Percentiles rank a stretch among this genome's conserved stretches.
Conservation (phyloP, 2,888 invertebrate genomes). For the Cephus rjabovi region DNA sequence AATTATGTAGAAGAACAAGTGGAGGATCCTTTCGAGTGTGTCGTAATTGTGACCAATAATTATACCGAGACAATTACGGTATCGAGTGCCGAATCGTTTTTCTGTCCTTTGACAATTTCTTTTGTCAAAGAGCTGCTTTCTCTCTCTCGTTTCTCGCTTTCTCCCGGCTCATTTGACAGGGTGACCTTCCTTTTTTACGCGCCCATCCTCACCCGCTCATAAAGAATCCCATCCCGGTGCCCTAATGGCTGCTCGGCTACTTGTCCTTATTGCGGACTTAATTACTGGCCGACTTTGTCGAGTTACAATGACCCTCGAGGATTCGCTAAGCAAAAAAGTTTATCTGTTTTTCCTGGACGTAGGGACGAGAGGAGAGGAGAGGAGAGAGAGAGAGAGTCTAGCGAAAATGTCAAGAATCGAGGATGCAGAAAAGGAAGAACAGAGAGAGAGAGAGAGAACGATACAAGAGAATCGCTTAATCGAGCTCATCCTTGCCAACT, state of each 20-base stretch:
- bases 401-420: too few species aligned
- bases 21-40: slow-evolving; percentile 14
- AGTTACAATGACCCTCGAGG: slow-evolving; percentile 64
- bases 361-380: too few species aligned
- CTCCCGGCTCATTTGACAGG: slow-evolving; percentile 63
- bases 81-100: slow-evolving; percentile 32
- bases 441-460: too few species aligned
- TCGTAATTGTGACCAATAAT: slow-evolving; percentile 56
- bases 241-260: slow-evolving; percentile 63
- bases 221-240: slow-evolving; percentile 52
- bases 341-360: too few species aligned
- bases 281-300: slow-evolving; percentile 64
- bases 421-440: too few species aligned
- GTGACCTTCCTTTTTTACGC: slow-evolving; percentile 49
- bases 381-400: too few species aligned
- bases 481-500: too few species aligned
- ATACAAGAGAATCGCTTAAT: too few species aligned
- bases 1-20: too few species aligned
- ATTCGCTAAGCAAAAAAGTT: slow-evolving; percentile 14
- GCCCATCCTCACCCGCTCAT: slow-evolving; percentile 36
- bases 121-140: slow-evolving; percentile 44
- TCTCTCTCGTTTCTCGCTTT: slow-evolving; percentile 34
- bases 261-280: slow-evolving; percentile 66
- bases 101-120: slow-evolving; percentile 60
- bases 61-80: slow-evolving; percentile 57